Evolutionary conservation across 2,797 vertebrate genomes (phyloP).

Genomic region (Threskiornis aethiopicus): DNA sequence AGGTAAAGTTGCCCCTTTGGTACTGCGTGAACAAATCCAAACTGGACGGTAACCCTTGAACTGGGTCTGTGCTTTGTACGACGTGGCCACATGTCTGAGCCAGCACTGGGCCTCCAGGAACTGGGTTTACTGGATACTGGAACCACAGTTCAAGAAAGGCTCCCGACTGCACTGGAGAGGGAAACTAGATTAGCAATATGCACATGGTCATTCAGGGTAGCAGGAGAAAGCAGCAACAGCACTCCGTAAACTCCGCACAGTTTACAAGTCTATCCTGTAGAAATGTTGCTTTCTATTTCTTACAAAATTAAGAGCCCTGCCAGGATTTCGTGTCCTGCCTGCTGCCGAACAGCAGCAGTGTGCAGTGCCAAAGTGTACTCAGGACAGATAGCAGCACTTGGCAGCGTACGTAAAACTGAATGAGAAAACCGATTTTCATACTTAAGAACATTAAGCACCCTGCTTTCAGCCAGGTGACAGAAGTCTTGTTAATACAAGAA

Average conservation of each 20-base stretch:
- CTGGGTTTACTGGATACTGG: neutral
- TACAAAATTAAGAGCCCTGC: neutral
- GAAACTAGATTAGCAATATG: rapidly evolving
- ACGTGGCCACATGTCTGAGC: rapidly evolving
- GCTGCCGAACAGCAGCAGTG: neutral
- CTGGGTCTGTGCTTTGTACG: neutral
- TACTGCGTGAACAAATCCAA: neutral
- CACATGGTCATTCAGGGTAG: neutral
- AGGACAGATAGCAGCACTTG: rapidly evolving
- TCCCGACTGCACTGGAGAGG: neutral
- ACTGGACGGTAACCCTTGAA: neutral
- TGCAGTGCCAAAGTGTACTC: rapidly evolving
- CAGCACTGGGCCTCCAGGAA: neutral
- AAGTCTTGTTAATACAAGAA: neutral
- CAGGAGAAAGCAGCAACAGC: rapidly evolving
- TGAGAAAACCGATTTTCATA: neutral
- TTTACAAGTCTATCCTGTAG: neutral
- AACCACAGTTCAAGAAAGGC: neutral
- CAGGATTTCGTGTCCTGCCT: neutral
- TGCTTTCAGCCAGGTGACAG: neutral
- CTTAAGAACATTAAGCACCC: neutral
- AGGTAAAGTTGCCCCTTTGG: neutral
- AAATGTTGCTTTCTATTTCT: neutral
- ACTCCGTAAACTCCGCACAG: neutral
- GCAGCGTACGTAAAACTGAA: neutral